Evolutionary conservation across 2,113 vertebrate genomes (phyloP), one percentile per base, ranked within the genome.

Genomic region (Alouatta palliata): DNA sequence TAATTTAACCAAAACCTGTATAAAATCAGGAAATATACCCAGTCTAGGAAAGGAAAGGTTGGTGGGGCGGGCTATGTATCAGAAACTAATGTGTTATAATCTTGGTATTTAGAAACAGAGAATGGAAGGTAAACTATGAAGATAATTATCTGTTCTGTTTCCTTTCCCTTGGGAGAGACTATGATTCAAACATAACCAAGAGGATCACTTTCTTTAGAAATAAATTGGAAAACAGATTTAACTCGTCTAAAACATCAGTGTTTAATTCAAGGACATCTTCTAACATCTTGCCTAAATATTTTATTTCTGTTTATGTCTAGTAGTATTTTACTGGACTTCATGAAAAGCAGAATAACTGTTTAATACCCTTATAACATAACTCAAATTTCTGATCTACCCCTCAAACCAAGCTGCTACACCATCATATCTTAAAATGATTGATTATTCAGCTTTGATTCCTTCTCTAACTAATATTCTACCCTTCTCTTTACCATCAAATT

Each of bases 101-200:
- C 5, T 70, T 68, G 14, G 5, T 77, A 79, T 71, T 92, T 91
- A 84, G 43, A 84, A 75, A 45, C 20, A 83, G 71, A 92, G 14
- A 93, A 88, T 86, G 30, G 25, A 93, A 87, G 21, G 23, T 30
- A 92, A 95, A 2, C 40, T 73, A 52, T 80, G 61, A 90, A 90
- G 64, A 80, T 64, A 91, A 81, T 95, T 90, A 83, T 83, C 27
- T 77, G 13, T 93, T 86, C 47, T 3, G 49, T 83, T 94, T 90
- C 49, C 37, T 87, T 95, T 43, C 20, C 49, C 91, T 54, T 21
- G 1, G 30, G 70, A 35, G n/a, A 87, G 56, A 84, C 1, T 56
- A 25, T 8, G 5, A 58, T 84, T n/a, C 40, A 87, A 56, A 85
- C 25, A 66, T 89, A 83, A 70, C 25, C 8, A 56, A 54, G 12